Evolutionary conservation across 2,888 invertebrate genomes (phyloP), one percentile per base, ranked within the genome.

Genomic region (Mimachlamys varia): DNA sequence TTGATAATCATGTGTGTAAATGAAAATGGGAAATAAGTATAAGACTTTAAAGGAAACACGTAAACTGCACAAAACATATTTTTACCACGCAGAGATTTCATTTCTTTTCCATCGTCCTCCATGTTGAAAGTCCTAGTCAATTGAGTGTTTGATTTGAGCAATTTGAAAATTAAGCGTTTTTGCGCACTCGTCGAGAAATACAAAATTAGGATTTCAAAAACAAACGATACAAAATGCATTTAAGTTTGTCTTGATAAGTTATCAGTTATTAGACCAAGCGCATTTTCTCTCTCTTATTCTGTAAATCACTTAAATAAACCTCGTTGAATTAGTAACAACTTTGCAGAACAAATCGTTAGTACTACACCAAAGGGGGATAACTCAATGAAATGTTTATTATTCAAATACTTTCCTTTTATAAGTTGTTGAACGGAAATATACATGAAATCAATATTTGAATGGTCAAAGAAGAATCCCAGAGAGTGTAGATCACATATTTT

Each of bases 101-200:
- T 89, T 62, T 76, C 38, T 62, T 76, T 33, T 38, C 2, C 13
- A 17, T 89, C 49, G 76, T 89, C 89, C 38, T 17, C 89, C 89
- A 89, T 89, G 27, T 89, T 89, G 89, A 0, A 89, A 53, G 22
- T 89, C 89, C n/a, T 27, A 33, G 49, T 89, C 89, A 76, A 5
- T 12, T 27, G 38, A 76, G 49, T 87, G 89, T 76, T 89, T 89
- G 33, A 58, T n/a, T 17, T 3, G 10, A 22, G 22, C 7, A 19
- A 22, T 58, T 22, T 19, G 3, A 10, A 19, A 58, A n/a, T 19
- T 22, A 58, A 58, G 58, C 58, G 58, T n/a, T 58, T n/a, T 58
- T 3, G n/a, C 19, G 58, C n/a, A 58, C 58, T 22, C 19, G n/a
- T 19, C 10, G n/a, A 58, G 58, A 19, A 22, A 19, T 58, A n/a